Evolutionary conservation across 2,888 invertebrate genomes (phyloP).

Genomic region (Clunio marinus): DNA sequence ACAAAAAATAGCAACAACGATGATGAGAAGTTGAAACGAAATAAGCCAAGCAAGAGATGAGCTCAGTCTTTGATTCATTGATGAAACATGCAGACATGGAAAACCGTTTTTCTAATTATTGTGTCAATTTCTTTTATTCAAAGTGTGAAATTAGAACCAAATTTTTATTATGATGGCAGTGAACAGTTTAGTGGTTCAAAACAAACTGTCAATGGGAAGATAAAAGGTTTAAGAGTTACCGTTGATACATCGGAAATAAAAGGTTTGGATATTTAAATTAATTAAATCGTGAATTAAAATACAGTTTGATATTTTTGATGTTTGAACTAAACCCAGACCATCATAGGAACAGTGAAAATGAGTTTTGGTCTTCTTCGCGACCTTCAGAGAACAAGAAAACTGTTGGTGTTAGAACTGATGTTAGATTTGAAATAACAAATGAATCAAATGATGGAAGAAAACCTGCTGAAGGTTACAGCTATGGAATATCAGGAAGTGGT

Average conservation of each 20-base stretch:
- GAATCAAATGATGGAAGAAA: conserved; percentile 46
- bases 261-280: conserved; percentile 8
- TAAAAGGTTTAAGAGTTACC: conserved; percentile 51
- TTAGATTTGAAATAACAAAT: conserved; percentile 51
- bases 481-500: conserved; percentile 45
- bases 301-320: not conserved
- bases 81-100: conserved; percentile 2
- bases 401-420: conserved; percentile 51
- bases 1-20: conserved; percentile 32
- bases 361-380: conserved; percentile 18
- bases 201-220: no score
- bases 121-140: no score
- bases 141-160: conserved; percentile 47
- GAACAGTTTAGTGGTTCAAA: no score
- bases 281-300: not conserved
- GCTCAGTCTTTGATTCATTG: conserved; percentile 24
- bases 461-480: conserved; percentile 41
- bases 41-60: conserved; percentile 22
- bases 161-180: conserved; percentile 45
- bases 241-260: conserved; percentile 51
- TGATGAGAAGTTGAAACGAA: conserved; percentile 4
- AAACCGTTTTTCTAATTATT: not conserved
- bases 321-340: conserved; percentile 38
- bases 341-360: conserved; percentile 37
- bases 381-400: conserved; percentile 46